Base-by-base conservation (phyloP, 2,797 vertebrate genomes). In the Sphenopsis melanotis region DNA sequence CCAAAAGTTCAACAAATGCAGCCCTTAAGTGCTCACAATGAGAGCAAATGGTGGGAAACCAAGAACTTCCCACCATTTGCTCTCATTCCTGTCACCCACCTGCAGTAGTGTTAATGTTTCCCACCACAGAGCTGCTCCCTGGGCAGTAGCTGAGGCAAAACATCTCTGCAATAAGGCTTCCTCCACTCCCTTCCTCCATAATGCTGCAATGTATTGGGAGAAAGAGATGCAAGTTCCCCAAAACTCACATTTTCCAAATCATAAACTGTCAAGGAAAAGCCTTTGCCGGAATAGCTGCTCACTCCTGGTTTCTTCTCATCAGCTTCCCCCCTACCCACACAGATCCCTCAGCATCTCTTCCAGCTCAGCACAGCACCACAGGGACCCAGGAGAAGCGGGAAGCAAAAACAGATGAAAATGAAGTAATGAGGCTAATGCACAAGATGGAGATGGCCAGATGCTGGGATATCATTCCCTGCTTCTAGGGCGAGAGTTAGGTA, bases 381-480 rank as follows among this genome's bases (percentile, higher is more conserved):
- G 94, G 82, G 94, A 88, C 66, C 22, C 7, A 4, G 65, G 71
- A 94, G 75, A 84, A 77, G 87, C 57, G 3, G 79, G 84, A 96
- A 95, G 56, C 2, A 1, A 65, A 52, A 95, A 42, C 21, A 76
- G 3, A 2, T 9, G 26, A 71, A 86, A 86, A 75, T 64, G 60
- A 92, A 82, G 50, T 95, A 95, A 94, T 93, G 61, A 52, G 29
- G 59, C 79, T 96, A 96, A 96, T 91, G 94, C 63, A 84, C 4
- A 22, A 80, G 49, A 88, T 52, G 26, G 69, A 86, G 66, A 71
- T 56, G 59, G 66, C 0, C 4, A 94, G 75, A 87, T 63, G 74
- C 11, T 6, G 42, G 68, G 50, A 69, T 86, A 66, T 55, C 32
- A 82, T 75, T 76, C 82, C 41, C 46, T 65, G 52, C 91, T 76